These are phyloP conservation scores for Montipora efflorescens DNA, from an alignment of 64 coral and sea anemone genomes.

Conservation along the genomic window DNA sequence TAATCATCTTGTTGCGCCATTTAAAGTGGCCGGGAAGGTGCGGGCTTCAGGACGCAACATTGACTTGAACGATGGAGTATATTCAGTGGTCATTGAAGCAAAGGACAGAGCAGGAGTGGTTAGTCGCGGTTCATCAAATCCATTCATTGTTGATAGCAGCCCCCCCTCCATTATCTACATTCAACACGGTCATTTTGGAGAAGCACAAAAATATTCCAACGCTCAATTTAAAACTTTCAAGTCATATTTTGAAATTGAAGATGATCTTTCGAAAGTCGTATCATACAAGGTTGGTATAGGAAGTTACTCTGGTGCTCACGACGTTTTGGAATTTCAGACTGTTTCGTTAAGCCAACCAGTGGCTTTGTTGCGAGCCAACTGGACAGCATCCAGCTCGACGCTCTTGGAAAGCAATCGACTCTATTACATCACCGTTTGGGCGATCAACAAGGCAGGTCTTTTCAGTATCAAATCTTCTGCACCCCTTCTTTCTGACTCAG, in stretches of 20 bases:
- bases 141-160: constrained; percentile 90
- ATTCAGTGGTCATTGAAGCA: constrained; percentile 81
- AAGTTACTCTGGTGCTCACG: constrained; percentile 86
- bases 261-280: constrained; percentile 72
- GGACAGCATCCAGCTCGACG: constrained; percentile 54
- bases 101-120: constrained; percentile 82
- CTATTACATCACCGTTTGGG: constrained; percentile 83
- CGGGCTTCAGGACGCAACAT: constrained; percentile 70
- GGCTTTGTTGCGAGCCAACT: constrained; percentile 63
- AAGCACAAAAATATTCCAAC: constrained; percentile 35
- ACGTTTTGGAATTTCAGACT: constrained; percentile 63
- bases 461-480: constrained; percentile 62
- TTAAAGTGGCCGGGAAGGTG: constrained; percentile 66
- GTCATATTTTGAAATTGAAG: constrained; percentile 76
- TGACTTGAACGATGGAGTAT: constrained; percentile 79
- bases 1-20: constrained; percentile 49
- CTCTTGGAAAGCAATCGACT: constrained; percentile 63
- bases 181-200: constrained; percentile 80
- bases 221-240: constrained; percentile 26
- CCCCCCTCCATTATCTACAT: constrained; percentile 66
- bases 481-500: constrained; percentile 74
- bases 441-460: constrained; percentile 74
- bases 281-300: constrained; percentile 81
- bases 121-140: constrained; percentile 67
- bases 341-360: constrained; percentile 6